phyloP scores from a whole-genome alignment of 2,888 invertebrate genomes.

The Drosophila mettleri region DNA sequence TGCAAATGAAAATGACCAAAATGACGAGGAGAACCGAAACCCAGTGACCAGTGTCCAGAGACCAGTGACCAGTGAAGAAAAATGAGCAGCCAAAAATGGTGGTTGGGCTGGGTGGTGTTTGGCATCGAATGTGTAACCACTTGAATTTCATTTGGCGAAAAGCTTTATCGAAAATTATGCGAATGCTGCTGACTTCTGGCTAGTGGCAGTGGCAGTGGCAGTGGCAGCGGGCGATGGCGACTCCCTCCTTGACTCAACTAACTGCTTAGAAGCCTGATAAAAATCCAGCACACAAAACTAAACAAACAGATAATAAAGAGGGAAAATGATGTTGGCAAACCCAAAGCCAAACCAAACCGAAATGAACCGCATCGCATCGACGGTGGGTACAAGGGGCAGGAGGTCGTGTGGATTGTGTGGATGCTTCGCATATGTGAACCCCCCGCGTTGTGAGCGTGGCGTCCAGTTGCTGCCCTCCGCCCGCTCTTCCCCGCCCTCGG shows the following conservation, averaged over 20 bases:
- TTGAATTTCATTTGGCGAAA: slow-evolving; percentile 84
- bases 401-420: slow-evolving; percentile 41
- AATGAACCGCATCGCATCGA: slow-evolving; percentile 14
- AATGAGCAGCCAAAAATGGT: slow-evolving; percentile 60
- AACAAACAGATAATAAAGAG: slow-evolving; percentile 80
- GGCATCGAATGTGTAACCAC: slow-evolving; percentile 73
- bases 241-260: slow-evolving; percentile 40
- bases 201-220: slow-evolving; percentile 50
- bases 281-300: slow-evolving; percentile 75
- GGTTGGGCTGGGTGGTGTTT: slow-evolving; percentile 13
- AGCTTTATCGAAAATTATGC: slow-evolving; percentile 83
- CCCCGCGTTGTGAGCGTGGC: slow-evolving; percentile 56
- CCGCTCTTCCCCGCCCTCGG: not conserved
- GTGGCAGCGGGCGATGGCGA: slow-evolving; percentile 57
- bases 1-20: slow-evolving; percentile 73
- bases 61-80: slow-evolving; percentile 41
- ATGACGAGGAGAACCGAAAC: slow-evolving; percentile 14
- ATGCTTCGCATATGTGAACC: slow-evolving; percentile 75
- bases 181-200: slow-evolving; percentile 78
- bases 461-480: slow-evolving; percentile 47
- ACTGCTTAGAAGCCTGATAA: slow-evolving; percentile 78
- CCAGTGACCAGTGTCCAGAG: slow-evolving; percentile 15
- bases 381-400: not conserved
- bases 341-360: slow-evolving; percentile 12
- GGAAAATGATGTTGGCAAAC: slow-evolving; percentile 69